Evolutionary conservation across 2,888 invertebrate genomes (phyloP).

Genomic region (Bugulina stolonifera): DNA sequence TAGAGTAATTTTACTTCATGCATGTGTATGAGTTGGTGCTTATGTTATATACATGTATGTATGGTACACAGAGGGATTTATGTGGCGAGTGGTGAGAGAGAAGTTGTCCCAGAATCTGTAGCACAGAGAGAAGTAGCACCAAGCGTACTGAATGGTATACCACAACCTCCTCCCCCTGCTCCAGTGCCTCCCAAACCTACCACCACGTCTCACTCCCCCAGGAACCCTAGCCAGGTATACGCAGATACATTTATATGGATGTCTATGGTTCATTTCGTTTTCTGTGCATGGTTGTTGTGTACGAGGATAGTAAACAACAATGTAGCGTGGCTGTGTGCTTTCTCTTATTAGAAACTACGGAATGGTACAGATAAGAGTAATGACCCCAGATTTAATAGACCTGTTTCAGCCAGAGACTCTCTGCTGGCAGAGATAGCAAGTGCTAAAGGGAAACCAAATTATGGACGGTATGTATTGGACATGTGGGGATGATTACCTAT

Average conservation of each 20-base stretch:
- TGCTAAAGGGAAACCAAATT: background rate
- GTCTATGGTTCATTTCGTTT: background rate
- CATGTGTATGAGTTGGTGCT: too few species aligned
- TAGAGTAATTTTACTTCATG: too few species aligned
- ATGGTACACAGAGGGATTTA: constrained; percentile 20
- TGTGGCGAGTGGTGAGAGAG: constrained; percentile 6
- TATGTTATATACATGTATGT: too few species aligned
- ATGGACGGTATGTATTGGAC: background rate
- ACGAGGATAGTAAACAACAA: too few species aligned
- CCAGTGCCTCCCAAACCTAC: background rate
- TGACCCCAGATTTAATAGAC: constrained; percentile 1
- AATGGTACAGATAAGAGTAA: background rate
- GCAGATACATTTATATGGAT: background rate
- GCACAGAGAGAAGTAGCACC: constrained; percentile 5
- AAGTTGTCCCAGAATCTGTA: background rate
- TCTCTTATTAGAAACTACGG: background rate
- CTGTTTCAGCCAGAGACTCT: constrained; percentile 2
- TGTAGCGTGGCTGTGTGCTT: background rate
- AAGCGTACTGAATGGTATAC: background rate
- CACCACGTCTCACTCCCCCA: background rate
- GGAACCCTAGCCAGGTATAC: background rate
- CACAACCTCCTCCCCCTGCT: background rate
- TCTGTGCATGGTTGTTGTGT: too few species aligned
- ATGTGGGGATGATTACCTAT: too few species aligned
- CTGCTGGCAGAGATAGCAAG: constrained; percentile 7